Evolutionary conservation across 2,113 vertebrate genomes (phyloP), one percentile per base, ranked within the genome.

Genomic region (Fulmarus glacialis): DNA sequence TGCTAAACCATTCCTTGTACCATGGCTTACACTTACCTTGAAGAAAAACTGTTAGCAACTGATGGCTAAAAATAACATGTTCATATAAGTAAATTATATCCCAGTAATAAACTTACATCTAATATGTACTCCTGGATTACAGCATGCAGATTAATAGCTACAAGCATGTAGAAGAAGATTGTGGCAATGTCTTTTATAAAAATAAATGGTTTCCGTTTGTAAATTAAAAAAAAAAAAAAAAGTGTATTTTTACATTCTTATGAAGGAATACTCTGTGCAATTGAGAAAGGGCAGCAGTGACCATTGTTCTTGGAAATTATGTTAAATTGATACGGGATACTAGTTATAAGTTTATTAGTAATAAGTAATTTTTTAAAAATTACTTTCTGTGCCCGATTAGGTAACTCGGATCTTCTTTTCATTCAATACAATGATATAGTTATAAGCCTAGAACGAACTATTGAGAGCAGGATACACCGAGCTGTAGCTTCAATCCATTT

Each of bases 141-240:
- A 89, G 98, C 98, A 80, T 99, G 99, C 75, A 99, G 98, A 84
- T 98, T 98, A 94, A 99, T 98, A 24, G 98, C 98, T 58, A 99
- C 98, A 2, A 99, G 98, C 94, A 99, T 97, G 90, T 99, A 99
- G 97, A 99, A 99, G 96, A 99, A 97, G 77, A 99, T 96, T 8
- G 99, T 99, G 30, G 98, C 98, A 82, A 98, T 96, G 62, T 99
- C 99, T 97, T 99, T 99, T n/a, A n/a, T n/a, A n/a, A n/a, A n/a
- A n/a, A n/a, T n/a, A n/a, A n/a, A n/a, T n/a, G n/a, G n/a, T n/a
- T n/a, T n/a, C n/a, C n/a, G n/a, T n/a, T n/a, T n/a, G n/a, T n/a
- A n/a, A n/a, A n/a, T n/a, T n/a, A n/a, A 78, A 68, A 70, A 43
- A 40, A 73, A 53, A 86, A 27, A 52, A 40, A 14, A 40, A 19